Conservation (phyloP, 2,113 vertebrate species). For the Microtus montanus region DNA sequence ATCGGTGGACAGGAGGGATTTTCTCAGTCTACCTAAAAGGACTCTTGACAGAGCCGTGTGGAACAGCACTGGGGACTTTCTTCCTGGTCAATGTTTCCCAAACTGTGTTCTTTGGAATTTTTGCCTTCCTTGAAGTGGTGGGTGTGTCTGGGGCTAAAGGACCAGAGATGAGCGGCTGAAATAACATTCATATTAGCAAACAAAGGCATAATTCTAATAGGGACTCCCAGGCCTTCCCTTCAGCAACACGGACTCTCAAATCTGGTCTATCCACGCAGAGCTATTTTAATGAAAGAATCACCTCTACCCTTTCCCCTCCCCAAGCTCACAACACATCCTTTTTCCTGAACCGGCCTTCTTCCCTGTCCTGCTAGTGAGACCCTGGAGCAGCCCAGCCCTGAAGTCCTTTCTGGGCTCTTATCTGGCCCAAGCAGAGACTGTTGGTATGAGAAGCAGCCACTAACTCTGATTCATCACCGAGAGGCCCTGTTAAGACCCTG, state of each 20-base stretch:
- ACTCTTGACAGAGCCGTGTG: neutral
- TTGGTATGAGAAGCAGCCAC: neutral
- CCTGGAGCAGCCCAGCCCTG: neutral
- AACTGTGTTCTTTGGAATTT: neutral
- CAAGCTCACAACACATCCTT: neutral
- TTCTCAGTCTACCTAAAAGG: neutral
- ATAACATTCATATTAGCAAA: neutral
- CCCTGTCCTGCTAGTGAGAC: neutral
- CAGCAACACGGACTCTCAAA: neutral
- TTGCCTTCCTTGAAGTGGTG: neutral
- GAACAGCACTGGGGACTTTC: neutral
- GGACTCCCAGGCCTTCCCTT: neutral
- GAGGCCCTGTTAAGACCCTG: neutral
- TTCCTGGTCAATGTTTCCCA: neutral
- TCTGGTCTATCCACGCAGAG: neutral
- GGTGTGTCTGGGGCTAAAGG: neutral
- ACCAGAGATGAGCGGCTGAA: neutral
- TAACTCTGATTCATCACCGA: neutral
- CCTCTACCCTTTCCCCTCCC: neutral
- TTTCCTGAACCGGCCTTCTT: neutral
- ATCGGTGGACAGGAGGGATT: accelerated
- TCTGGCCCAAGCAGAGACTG: neutral
- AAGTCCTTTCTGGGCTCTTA: too few relatives aligned
- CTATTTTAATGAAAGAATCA: neutral
- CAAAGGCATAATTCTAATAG: neutral